Base-by-base conservation (phyloP, 2,113 vertebrate genomes). In the Pelecanoides urinatrix region DNA sequence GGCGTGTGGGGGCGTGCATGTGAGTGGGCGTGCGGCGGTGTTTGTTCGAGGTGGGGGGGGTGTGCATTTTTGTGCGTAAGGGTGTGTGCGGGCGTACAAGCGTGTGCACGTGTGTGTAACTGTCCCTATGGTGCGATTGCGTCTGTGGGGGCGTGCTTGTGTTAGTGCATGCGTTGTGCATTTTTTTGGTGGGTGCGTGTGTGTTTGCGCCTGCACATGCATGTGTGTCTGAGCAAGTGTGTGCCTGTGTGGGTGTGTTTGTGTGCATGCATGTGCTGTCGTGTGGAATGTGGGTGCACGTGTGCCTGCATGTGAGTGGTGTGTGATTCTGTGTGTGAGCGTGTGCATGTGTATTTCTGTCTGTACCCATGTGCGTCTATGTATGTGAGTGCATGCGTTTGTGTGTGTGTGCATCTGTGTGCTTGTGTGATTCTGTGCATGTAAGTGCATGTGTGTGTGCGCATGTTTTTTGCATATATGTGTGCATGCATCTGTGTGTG, bases 251-350 rank as follows among this genome's bases (percentile, higher is more conserved):
- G 44, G 8, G 16, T 5, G 25, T 18, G 83, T 22, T 23, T 10
- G 75, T 9, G 49, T 11, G 22, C 21, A 2, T 7, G 23, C 6
- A 2, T 7, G 75, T 38, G 53, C 21, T 65, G n/a, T 9, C 6
- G 1, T 17, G 38, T 7, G 16, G 34, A 6, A 1, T 6, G 30
- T 3, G 38, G 7, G 32, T 16, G 50, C 8, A 2, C 1, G 1
- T 17, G 8, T 15, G 29, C 42, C 13, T 10, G 61, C 26, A 32
- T 2, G 7, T 15, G 21, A 34, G 11, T 38, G 38, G 1, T 7
- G 27, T 16, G 20, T 26, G 63, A 25, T 13, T 3, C 14, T 25
- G 21, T 16, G 13, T 13, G 34, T 52, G 66, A 30, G 30, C 3
- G 1, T 10, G 26, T 56, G 32, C 7, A 0, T 3, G 23, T 8